Evolutionary conservation across 1,140 invertebrate species (phyloP).

Genomic region (Drosophila serrata): DNA sequence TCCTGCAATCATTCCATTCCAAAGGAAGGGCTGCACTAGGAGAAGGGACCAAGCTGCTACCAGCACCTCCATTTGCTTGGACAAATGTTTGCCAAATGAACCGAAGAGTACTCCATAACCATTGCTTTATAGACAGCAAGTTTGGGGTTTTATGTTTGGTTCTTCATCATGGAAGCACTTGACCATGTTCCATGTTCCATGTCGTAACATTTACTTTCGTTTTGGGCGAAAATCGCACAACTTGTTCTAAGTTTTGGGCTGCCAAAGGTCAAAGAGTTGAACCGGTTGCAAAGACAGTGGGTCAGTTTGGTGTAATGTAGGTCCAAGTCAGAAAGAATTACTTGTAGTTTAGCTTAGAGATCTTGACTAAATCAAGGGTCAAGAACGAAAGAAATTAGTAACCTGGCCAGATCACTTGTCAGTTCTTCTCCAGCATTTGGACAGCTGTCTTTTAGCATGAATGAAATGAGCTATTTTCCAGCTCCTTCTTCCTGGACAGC

Average conservation of each 20-base stretch:
- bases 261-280: slow-evolving; percentile 1
- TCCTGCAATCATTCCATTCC: background rate
- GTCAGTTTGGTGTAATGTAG: slow-evolving; percentile 22
- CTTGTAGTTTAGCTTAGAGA: background rate
- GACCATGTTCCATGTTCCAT: background rate
- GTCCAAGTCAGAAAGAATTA: background rate
- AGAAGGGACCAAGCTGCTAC: slow-evolving; percentile 30
- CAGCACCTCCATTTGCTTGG: slow-evolving; percentile 45
- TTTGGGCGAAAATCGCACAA: slow-evolving; percentile 62
- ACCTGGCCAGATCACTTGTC: background rate
- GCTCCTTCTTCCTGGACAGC: slow-evolving; percentile 47
- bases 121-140: slow-evolving; percentile 46
- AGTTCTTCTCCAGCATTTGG: background rate
- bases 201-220: slow-evolving; percentile 66
- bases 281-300: background rate
- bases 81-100: slow-evolving; percentile 14
- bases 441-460: slow-evolving; percentile 20
- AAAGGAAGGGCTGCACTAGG: slow-evolving; percentile 13
- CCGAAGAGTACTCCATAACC: background rate
- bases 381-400: background rate
- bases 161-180: background rate
- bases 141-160: background rate
- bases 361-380: background rate
- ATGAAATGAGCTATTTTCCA: slow-evolving; percentile 5
- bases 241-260: slow-evolving; percentile 52